phyloP scores from a whole-genome alignment of 2,888 invertebrate species.

The Neelides folsomi region DNA sequence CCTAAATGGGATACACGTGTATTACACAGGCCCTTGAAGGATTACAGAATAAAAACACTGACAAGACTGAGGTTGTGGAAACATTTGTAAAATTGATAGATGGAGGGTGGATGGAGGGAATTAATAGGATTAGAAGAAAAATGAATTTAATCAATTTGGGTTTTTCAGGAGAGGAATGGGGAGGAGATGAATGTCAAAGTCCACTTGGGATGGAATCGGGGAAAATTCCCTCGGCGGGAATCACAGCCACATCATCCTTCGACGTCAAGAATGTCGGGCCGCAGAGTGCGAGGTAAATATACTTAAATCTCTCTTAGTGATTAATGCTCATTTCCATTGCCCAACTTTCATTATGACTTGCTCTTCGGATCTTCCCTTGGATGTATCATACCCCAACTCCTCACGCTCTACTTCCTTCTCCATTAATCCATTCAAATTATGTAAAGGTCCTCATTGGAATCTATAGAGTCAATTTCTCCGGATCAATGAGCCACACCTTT shows the following conservation, averaged over 20 bases:
- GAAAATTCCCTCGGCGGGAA: constrained; percentile 66
- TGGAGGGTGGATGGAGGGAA: neutral
- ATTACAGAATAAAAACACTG: constrained; percentile 15
- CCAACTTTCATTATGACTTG: neutral
- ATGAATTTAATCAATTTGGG: no score
- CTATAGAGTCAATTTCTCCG: no score
- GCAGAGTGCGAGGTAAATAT: constrained; percentile 65
- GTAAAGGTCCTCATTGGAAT: no score
- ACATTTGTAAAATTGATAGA: constrained; percentile 9
- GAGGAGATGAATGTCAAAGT: constrained; percentile 52
- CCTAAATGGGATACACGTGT: no score
- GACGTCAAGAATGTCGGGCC: constrained; percentile 77
- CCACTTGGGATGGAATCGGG: constrained; percentile 80
- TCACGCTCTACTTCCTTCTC: no score
- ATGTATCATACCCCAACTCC: neutral
- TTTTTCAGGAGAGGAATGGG: constrained; percentile 16
- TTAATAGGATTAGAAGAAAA: neutral
- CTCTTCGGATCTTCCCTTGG: neutral
- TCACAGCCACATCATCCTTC: constrained; percentile 71
- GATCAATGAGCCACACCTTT: no score
- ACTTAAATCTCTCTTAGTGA: neutral
- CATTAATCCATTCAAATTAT: no score
- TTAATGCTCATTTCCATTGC: constrained; percentile 1
- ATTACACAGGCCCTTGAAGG: no score
- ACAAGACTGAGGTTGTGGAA: constrained; percentile 2